Conservation (phyloP, 2,888 invertebrate genomes). For the Leptopilina syphax region DNA sequence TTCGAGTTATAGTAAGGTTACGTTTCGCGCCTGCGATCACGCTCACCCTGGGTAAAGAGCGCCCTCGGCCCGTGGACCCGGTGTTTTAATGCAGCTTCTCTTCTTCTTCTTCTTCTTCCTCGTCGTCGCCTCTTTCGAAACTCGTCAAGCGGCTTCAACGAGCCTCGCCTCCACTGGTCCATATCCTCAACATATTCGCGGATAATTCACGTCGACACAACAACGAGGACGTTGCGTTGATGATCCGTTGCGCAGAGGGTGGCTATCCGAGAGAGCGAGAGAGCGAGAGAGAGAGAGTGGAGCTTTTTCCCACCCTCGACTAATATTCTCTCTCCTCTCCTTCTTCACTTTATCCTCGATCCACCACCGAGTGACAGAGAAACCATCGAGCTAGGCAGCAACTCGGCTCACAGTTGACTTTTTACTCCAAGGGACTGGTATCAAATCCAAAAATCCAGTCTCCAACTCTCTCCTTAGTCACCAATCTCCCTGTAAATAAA, state of each 20-base stretch:
- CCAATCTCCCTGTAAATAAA: slow-evolving; percentile 19
- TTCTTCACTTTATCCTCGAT: slow-evolving; percentile 44
- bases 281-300: no score
- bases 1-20: slow-evolving; percentile 38
- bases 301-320: slow-evolving; percentile 39
- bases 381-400: slow-evolving; percentile 31
- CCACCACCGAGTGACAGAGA: slow-evolving; percentile 42
- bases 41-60: slow-evolving; percentile 42
- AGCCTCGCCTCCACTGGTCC: slow-evolving; percentile 33
- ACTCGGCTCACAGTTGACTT: background rate
- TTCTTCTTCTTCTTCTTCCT: no score
- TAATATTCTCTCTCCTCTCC: slow-evolving; percentile 41
- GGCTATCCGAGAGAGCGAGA: slow-evolving; percentile 16
- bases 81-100: slow-evolving; percentile 23
- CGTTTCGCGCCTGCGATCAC: slow-evolving; percentile 39
- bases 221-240: slow-evolving; percentile 42
- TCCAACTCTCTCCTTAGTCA: no score
- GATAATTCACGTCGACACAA: slow-evolving; percentile 25
- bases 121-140: background rate
- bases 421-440: no score
- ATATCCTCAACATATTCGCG: slow-evolving; percentile 16
- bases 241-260: slow-evolving; percentile 40
- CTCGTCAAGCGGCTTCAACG: slow-evolving; percentile 21
- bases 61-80: slow-evolving; percentile 25
- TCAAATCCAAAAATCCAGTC: background rate